A percentile compares a stretch with the other conserved stretches of the same genome.
These are phyloP conservation scores for Cirrhinus mrigala DNA, from an alignment of 2,797 vertebrate genomes.

Conservation along the genomic window DNA sequence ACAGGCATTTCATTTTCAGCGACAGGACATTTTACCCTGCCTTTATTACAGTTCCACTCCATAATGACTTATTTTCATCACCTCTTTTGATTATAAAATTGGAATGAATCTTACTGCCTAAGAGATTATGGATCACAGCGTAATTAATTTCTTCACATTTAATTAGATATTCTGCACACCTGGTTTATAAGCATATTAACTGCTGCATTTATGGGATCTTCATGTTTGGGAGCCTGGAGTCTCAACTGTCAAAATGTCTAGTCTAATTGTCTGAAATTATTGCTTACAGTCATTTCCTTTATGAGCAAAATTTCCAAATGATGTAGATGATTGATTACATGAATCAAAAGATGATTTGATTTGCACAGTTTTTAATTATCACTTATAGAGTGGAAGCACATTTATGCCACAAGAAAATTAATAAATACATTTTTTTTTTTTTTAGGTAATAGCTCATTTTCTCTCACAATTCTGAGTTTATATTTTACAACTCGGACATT, in stretches of 20 bases:
- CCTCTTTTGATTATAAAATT: constrained; percentile 40
- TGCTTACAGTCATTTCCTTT: background rate
- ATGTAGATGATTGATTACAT: background rate
- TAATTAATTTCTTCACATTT: constrained; percentile 46
- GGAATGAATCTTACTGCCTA: constrained; percentile 45
- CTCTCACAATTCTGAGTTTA: background rate
- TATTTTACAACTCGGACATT: background rate
- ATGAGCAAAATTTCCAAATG: background rate
- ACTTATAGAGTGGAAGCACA: background rate
- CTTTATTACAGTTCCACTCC: constrained; percentile 33
- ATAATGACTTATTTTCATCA: constrained; percentile 38
- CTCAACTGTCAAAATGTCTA: constrained; percentile 11
- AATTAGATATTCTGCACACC: constrained; percentile 43
- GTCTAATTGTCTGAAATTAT: background rate
- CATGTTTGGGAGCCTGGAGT: background rate
- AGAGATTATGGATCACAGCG: constrained; percentile 30
- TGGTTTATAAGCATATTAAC: constrained; percentile 41
- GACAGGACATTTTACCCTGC: constrained; percentile 16
- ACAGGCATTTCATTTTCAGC: constrained; percentile 30
- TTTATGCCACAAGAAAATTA: background rate
- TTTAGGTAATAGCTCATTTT: background rate
- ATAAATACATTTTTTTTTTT: no score
- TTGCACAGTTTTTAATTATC: constrained; percentile 4
- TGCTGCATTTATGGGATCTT: constrained; percentile 1
- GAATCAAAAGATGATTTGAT: background rate